Percentiles rank a stretch among this genome's conserved stretches.
phyloP scores from a whole-genome alignment of 2,888 invertebrate species.

The Hipparchia sbordonii region DNA sequence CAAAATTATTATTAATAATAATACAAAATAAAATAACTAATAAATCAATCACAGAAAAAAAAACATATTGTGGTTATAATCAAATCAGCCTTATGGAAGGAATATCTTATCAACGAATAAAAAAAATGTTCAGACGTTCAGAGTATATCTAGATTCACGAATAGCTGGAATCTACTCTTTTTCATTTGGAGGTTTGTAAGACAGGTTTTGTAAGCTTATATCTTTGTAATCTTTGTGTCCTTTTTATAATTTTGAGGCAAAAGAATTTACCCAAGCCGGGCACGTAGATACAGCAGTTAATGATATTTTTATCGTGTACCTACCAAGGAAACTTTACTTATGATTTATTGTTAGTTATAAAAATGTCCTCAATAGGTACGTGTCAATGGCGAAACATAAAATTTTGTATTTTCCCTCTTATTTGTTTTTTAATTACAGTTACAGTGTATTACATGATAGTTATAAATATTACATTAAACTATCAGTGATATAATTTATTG shows the following conservation, averaged over 20 bases:
- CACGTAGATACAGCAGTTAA: constrained; percentile 4
- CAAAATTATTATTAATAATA: too few relatives aligned
- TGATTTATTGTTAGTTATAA: constrained; percentile 16
- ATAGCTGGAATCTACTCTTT: background rate
- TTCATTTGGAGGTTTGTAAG: constrained; percentile 3
- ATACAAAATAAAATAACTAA: too few relatives aligned
- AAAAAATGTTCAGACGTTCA: too few relatives aligned
- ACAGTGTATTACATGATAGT: background rate
- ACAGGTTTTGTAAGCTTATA: background rate
- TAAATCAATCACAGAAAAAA: too few relatives aligned
- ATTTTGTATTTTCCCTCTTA: background rate
- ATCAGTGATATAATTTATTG: too few relatives aligned
- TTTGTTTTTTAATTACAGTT: background rate
- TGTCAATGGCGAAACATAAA: constrained; percentile 4
- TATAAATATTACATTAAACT: too few relatives aligned
- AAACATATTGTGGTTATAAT: too few relatives aligned
- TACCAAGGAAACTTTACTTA: background rate
- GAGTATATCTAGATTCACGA: background rate
- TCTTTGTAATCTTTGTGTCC: background rate
- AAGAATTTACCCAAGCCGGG: background rate
- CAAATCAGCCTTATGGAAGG: too few relatives aligned
- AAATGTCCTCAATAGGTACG: constrained; percentile 4
- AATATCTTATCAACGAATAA: too few relatives aligned
- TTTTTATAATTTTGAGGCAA: background rate
- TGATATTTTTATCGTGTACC: background rate